Evolutionary conservation across 2,888 invertebrate species (phyloP), one percentile per base, ranked within the genome.

Genomic region (Sialis fuliginosa): DNA sequence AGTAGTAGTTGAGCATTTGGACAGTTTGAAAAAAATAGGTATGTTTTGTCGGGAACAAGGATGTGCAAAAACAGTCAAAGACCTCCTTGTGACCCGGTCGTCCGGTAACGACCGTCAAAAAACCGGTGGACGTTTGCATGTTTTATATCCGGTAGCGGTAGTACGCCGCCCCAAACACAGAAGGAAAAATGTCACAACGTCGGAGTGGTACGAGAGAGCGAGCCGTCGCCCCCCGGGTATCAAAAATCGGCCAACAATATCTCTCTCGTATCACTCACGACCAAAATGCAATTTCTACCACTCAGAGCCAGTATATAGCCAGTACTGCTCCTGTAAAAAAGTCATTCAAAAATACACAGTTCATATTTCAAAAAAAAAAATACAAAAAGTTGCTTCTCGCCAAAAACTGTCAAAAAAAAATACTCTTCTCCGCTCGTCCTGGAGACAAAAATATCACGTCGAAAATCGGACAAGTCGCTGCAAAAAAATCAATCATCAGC

Each of bases 101-200:
- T 46, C 53, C 67, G 67, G 67, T 74, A 79, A 80, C 79, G 79
- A 79, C 79, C 77, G 74, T 78, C 78, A 79, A 71, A 72, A 45
- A 72, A 69, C 69, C 70, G 70, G 65, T 71, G 72, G 70, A 69
- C 71, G 71, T 71, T 65, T 69, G 67, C 69, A 62, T 61, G 65
- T 64, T 67, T 55, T 56, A 61, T 30, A 31, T 39, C 39, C n/a
- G 12, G 6, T 58, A 60, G 57, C 46, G 58, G 61, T 72, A 74
- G 77, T 79, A 80, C 81, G 80, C 75, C 75, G 81, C 81, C 82
- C 82, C 82, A 81, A 81, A 80, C 82, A 83, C 81, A 82, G 79
- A 78, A 72, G 70, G 75, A 82, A 82, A 81, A 81, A 79, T 82
- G 82, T 81, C 82, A 82, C 81, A 81, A 77, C 75, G 77, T 68